Percentiles rank a stretch among this genome's conserved stretches.
These are phyloP conservation scores for Eurypyga helias DNA, from an alignment of 2,113 vertebrate genomes.

Conservation along the genomic window DNA sequence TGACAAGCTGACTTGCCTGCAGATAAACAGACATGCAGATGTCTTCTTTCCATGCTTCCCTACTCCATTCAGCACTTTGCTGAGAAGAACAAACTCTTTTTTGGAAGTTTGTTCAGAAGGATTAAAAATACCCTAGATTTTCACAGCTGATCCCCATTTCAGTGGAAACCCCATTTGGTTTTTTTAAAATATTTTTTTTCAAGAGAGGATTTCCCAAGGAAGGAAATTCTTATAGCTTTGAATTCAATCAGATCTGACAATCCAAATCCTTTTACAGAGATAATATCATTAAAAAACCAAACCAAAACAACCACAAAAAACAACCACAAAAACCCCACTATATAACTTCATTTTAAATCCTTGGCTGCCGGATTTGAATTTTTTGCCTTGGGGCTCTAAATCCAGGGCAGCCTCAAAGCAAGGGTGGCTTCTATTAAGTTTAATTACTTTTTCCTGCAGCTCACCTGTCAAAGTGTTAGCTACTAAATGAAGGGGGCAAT, in stretches of 20 bases:
- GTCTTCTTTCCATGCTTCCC: neutral
- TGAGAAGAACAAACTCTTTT: neutral
- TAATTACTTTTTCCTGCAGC: constrained; percentile 62
- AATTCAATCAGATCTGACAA: neutral
- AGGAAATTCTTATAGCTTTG: neutral
- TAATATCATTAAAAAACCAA: neutral
- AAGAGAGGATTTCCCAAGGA: neutral
- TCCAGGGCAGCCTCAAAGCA: constrained; percentile 64
- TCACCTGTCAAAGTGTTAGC: constrained; percentile 17
- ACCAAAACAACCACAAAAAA: too few species aligned
- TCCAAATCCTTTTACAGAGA: neutral
- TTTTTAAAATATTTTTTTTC: neutral
- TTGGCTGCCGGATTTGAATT: constrained; percentile 55
- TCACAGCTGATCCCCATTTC: neutral
- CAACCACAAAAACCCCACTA: too few species aligned
- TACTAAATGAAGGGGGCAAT: constrained; percentile 12
- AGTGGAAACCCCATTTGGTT: neutral
- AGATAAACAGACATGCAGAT: neutral
- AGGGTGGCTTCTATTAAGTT: constrained; percentile 67
- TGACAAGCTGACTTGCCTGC: neutral
- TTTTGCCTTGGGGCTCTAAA: constrained; percentile 51
- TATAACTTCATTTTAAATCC: constrained; percentile 23
- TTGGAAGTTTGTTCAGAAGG: neutral
- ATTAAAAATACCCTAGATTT: neutral
- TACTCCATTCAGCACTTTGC: neutral